These are phyloP conservation scores for Drosophila mercatorum DNA, from an alignment of 2,888 invertebrate species.

Conservation along the genomic window DNA sequence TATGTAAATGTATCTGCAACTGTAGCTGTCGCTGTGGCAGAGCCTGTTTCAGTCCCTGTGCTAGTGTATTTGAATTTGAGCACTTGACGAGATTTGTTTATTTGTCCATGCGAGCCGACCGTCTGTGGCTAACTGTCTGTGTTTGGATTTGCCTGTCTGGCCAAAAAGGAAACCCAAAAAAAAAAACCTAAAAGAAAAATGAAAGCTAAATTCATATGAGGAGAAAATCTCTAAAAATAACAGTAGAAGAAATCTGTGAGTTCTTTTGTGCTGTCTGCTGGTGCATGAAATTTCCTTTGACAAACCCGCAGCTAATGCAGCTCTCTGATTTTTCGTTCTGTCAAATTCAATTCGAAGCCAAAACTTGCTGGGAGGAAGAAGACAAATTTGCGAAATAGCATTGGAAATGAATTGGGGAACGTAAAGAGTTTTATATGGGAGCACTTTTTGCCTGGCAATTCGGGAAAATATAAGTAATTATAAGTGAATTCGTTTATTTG, in stretches of 20 bases:
- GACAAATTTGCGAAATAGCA: neutral
- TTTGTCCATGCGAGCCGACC: slow-evolving; percentile 72
- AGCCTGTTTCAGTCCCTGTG: slow-evolving; percentile 8
- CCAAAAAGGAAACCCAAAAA: slow-evolving; percentile 35
- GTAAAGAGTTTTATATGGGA: neutral
- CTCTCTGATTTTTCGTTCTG: neutral
- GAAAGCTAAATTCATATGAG: slow-evolving; percentile 27
- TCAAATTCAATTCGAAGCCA: neutral
- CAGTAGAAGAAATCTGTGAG: slow-evolving; percentile 50
- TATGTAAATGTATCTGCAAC: slow-evolving; percentile 32
- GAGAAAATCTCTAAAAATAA: slow-evolving; percentile 51
- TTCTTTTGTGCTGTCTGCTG: slow-evolving; percentile 43
- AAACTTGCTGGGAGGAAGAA: no score
- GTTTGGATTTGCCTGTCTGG: slow-evolving; percentile 75
- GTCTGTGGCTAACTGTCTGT: slow-evolving; percentile 72
- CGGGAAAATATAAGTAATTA: neutral
- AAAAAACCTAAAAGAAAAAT: slow-evolving; percentile 23
- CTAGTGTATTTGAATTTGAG: slow-evolving; percentile 37
- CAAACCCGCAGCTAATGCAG: slow-evolving; percentile 44
- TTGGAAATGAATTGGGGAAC: neutral
- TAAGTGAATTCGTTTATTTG: no score
- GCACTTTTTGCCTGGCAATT: no score
- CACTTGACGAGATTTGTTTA: slow-evolving; percentile 79
- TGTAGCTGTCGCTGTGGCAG: slow-evolving; percentile 15
- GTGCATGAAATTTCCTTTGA: slow-evolving; percentile 20